Conservation (phyloP, 2,888 invertebrate species). For the Patella depressa region DNA sequence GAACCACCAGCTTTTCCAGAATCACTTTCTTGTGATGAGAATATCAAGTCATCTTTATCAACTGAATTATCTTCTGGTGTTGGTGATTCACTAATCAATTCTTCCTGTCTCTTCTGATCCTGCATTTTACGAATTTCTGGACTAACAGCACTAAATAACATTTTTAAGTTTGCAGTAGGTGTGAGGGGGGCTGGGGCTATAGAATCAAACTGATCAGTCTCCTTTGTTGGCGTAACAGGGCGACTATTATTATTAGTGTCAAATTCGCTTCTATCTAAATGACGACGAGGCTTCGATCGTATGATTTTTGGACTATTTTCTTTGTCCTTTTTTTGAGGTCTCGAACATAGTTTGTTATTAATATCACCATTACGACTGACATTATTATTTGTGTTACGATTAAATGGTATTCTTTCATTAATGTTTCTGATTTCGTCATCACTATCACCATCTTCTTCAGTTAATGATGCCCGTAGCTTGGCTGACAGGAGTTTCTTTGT, state of each 20-base stretch:
- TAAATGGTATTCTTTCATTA: slow-evolving; percentile 48
- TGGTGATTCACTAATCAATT: not conserved
- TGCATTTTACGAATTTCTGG: slow-evolving; percentile 64
- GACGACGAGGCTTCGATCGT: slow-evolving; percentile 15
- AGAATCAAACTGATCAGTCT: not conserved
- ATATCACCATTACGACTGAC: not conserved
- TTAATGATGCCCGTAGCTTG: slow-evolving; percentile 37
- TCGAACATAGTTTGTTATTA: not conserved
- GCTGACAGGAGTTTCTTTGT: slow-evolving; percentile 39
- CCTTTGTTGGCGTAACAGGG: slow-evolving; percentile 40
- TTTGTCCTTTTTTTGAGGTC: slow-evolving; percentile 30
- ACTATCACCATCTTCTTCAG: slow-evolving; percentile 41
- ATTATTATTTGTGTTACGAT: slow-evolving; percentile 38
- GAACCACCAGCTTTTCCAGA: slow-evolving; percentile 39
- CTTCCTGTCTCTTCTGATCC: slow-evolving; percentile 33
- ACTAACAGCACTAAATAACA: slow-evolving; percentile 78
- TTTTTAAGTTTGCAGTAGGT: slow-evolving; percentile 79
- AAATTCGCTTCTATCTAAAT: slow-evolving; percentile 21
- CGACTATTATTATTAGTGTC: slow-evolving; percentile 33
- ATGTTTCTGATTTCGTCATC: slow-evolving; percentile 41
- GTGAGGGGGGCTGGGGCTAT: slow-evolving; percentile 73
- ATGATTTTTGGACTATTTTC: slow-evolving; percentile 24
- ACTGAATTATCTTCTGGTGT: slow-evolving; percentile 24
- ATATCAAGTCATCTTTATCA: slow-evolving; percentile 29
- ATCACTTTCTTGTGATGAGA: slow-evolving; percentile 39